phyloP scores from a whole-genome alignment of 2,888 invertebrate genomes.

The Ferdinandea cuprea region DNA sequence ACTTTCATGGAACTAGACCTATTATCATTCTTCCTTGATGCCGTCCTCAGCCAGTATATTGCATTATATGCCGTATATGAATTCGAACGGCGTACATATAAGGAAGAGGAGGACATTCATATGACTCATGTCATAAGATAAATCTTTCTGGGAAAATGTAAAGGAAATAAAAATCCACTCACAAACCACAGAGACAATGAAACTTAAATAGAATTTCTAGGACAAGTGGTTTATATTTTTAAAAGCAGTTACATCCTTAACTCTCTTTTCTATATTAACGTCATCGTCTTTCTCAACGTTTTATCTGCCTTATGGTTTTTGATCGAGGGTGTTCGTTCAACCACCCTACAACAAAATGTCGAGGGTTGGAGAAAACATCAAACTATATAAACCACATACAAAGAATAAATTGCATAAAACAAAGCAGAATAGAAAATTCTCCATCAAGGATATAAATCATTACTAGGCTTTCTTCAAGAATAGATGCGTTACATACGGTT shows the following conservation, averaged over 20 bases:
- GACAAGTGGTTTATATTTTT: conserved; percentile 64
- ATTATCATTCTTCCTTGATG: conserved; percentile 16
- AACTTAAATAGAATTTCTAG: conserved; percentile 69
- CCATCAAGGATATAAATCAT: conserved; percentile 42
- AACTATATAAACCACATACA: conserved; percentile 24
- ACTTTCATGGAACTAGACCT: too few relatives aligned
- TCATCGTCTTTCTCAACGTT: conserved; percentile 15
- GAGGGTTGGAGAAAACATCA: conserved; percentile 8
- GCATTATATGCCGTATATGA: conserved; percentile 8
- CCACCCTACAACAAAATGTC: background rate
- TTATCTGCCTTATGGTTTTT: conserved; percentile 8
- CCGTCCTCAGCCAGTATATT: conserved; percentile 56
- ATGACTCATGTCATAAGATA: conserved; percentile 27
- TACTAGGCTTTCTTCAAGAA: conserved; percentile 20
- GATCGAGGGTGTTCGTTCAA: conserved; percentile 3
- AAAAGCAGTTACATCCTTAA: conserved; percentile 58
- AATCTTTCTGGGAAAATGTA: background rate
- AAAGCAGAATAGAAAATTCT: conserved; percentile 6
- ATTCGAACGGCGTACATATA: background rate
- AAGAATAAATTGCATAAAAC: conserved; percentile 40
- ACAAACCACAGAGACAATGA: conserved; percentile 51
- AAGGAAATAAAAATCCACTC: conserved; percentile 1
- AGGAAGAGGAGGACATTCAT: conserved; percentile 17
- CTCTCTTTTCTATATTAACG: conserved; percentile 18
- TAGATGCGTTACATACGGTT: conserved; percentile 1